Conservation (phyloP, 2,797 vertebrate genomes). For the Enteromius unitaeniatus region DNA sequence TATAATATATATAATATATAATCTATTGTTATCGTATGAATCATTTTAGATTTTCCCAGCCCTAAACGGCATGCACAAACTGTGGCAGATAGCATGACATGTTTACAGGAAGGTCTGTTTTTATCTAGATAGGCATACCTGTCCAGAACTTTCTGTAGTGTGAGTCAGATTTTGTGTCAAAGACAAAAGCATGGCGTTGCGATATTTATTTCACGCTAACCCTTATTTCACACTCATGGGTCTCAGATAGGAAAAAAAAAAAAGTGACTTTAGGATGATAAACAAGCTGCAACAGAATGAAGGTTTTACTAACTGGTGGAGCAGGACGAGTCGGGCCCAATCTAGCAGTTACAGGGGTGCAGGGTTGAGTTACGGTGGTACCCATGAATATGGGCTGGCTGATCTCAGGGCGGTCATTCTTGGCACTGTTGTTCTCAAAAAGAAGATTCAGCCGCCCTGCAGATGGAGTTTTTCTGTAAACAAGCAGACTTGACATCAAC, state of each 20-base stretch:
- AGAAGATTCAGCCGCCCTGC: slow-evolving; percentile 26
- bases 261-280: not conserved
- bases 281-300: not conserved
- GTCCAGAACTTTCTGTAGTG: not conserved
- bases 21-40: not conserved
- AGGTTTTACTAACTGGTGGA: slow-evolving; percentile 44
- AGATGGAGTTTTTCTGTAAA: slow-evolving; percentile 36
- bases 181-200: not conserved
- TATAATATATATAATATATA: no score
- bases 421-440: slow-evolving; percentile 5
- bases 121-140: not conserved
- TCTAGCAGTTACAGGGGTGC: slow-evolving; percentile 16
- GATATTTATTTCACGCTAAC: no score
- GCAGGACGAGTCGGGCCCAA: slow-evolving; percentile 20
- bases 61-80: not conserved
- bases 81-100: not conserved
- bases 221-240: no score
- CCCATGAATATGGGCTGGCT: slow-evolving; percentile 56
- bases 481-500: not conserved
- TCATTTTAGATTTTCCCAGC: not conserved
- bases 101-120: not conserved
- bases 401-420: slow-evolving; percentile 45
- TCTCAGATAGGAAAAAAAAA: not conserved
- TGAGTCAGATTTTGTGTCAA: not conserved
- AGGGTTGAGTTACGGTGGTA: slow-evolving; percentile 34